These are phyloP conservation scores for Oeneis ivallda DNA, from an alignment of 2,888 invertebrate genomes.

Conservation along the genomic window DNA sequence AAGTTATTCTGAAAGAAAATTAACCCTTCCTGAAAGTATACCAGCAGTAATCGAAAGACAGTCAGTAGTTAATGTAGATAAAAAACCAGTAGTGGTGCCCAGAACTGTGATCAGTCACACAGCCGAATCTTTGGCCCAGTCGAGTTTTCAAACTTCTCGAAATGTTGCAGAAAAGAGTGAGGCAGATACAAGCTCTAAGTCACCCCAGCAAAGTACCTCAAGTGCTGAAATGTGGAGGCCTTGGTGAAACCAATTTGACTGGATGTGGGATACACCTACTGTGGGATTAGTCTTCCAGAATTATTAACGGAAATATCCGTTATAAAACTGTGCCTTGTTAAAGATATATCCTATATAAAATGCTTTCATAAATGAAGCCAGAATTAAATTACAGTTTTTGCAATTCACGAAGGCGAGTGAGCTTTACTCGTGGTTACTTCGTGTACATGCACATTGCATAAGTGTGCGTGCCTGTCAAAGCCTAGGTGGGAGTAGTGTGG, in stretches of 20 bases:
- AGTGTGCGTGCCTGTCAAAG: too few species aligned
- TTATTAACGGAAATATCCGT: slow-evolving; percentile 26
- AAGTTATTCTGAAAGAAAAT: slow-evolving; percentile 49
- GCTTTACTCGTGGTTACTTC: too few species aligned
- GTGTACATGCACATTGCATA: too few species aligned
- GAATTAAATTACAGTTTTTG: slow-evolving; percentile 2
- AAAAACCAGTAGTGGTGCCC: slow-evolving; percentile 40
- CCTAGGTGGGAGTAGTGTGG: too few species aligned
- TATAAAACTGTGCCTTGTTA: slow-evolving; percentile 28
- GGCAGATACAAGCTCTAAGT: slow-evolving; percentile 58
- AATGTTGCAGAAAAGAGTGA: slow-evolving; percentile 45
- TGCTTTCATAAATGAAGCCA: not conserved
- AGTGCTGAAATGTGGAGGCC: slow-evolving; percentile 74
- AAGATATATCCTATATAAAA: not conserved
- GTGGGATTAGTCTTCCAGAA: slow-evolving; percentile 31
- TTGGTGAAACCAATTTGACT: slow-evolving; percentile 47
- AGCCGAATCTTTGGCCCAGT: slow-evolving; percentile 66
- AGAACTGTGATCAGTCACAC: slow-evolving; percentile 74
- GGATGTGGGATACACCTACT: not conserved
- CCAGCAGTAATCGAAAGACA: slow-evolving; percentile 43
- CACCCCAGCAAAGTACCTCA: slow-evolving; percentile 64
- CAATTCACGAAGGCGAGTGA: too few species aligned
- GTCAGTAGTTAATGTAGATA: slow-evolving; percentile 30
- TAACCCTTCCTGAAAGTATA: slow-evolving; percentile 65
- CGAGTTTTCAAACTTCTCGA: slow-evolving; percentile 41